Evolutionary conservation across 2,797 vertebrate genomes (phyloP).

Genomic region (Hydrolagus colliei): DNA sequence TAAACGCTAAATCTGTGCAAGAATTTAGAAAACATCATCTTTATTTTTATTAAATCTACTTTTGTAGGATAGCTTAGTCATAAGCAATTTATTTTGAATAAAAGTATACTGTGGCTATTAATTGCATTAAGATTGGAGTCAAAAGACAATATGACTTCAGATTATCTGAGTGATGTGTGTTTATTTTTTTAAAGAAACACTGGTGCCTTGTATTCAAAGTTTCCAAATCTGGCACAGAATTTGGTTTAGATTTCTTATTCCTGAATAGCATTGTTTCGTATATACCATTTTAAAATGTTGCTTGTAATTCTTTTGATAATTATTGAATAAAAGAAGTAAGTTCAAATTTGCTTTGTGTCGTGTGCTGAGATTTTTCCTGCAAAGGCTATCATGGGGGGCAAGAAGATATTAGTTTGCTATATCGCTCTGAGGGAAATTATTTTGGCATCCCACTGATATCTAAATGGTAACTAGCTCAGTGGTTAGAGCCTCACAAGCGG

Average conservation of each 20-base stretch:
- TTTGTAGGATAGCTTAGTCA: slow-evolving; percentile 2
- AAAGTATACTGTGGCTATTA: slow-evolving; percentile 3
- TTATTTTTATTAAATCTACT: background rate
- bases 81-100: slow-evolving; percentile 31
- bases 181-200: slow-evolving; percentile 40
- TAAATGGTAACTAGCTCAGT: background rate
- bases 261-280: slow-evolving; percentile 44
- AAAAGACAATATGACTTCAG: slow-evolving; percentile 35
- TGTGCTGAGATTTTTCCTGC: slow-evolving; percentile 17
- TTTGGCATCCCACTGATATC: slow-evolving; percentile 36
- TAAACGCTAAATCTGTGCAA: background rate
- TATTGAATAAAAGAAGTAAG: slow-evolving; percentile 37
- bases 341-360: slow-evolving; percentile 20
- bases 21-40: background rate
- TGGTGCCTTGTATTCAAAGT: slow-evolving; percentile 60
- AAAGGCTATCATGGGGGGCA: background rate
- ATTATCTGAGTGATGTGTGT: slow-evolving; percentile 50
- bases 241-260: slow-evolving; percentile 46
- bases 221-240: slow-evolving; percentile 47
- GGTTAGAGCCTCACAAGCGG: background rate
- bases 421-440: slow-evolving; percentile 30
- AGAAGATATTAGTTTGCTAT: slow-evolving; percentile 14
- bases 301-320: slow-evolving; percentile 49
- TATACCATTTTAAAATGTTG: slow-evolving; percentile 40
- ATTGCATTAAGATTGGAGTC: slow-evolving; percentile 12